Percentiles rank a stretch among this genome's conserved stretches.
Evolutionary conservation across 2,888 invertebrate genomes (phyloP).

Genomic region (Barypeithes pellucidus): DNA sequence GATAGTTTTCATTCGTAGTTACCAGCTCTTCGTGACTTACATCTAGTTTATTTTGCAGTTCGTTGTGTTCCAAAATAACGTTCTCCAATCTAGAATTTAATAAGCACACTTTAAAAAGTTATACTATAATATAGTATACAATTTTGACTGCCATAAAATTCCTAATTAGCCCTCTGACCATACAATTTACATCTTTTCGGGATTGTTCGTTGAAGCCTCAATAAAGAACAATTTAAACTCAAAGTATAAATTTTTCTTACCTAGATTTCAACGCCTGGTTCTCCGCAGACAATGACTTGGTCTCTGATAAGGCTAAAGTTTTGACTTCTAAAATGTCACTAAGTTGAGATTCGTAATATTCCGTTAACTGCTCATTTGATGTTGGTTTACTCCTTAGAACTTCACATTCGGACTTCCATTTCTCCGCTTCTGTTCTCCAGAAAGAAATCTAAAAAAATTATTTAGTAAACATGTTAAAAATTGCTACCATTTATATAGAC

Average conservation of each 20-base stretch:
- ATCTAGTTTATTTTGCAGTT: constrained; percentile 74
- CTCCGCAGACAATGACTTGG: constrained; percentile 66
- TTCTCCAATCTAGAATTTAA: constrained; percentile 69
- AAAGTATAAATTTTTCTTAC: too few relatives aligned
- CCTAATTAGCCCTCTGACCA: too few relatives aligned
- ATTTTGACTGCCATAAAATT: too few relatives aligned
- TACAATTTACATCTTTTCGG: too few relatives aligned
- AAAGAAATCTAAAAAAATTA: constrained; percentile 26
- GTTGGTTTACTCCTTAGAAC: constrained; percentile 71
- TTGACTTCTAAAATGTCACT: constrained; percentile 64
- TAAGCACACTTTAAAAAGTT: too few relatives aligned
- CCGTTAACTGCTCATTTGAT: constrained; percentile 65
- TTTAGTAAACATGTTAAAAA: too few relatives aligned
- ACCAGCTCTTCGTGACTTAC: constrained; percentile 79
- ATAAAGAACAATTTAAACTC: too few relatives aligned
- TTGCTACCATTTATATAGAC: too few relatives aligned
- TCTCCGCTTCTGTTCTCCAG: constrained; percentile 79
- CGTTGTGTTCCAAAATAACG: constrained; percentile 70
- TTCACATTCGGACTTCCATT: constrained; percentile 83
- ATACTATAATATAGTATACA: too few relatives aligned
- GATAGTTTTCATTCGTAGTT: constrained; percentile 78
- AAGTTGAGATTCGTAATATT: constrained; percentile 67
- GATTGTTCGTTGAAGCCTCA: too few relatives aligned
- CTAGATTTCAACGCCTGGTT: constrained; percentile 68
- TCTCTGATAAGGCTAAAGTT: constrained; percentile 64